Percentiles rank a stretch among this genome's conserved stretches.
phyloP scores from a whole-genome alignment of 1,140 invertebrate species.

The Drosophila saltans region DNA sequence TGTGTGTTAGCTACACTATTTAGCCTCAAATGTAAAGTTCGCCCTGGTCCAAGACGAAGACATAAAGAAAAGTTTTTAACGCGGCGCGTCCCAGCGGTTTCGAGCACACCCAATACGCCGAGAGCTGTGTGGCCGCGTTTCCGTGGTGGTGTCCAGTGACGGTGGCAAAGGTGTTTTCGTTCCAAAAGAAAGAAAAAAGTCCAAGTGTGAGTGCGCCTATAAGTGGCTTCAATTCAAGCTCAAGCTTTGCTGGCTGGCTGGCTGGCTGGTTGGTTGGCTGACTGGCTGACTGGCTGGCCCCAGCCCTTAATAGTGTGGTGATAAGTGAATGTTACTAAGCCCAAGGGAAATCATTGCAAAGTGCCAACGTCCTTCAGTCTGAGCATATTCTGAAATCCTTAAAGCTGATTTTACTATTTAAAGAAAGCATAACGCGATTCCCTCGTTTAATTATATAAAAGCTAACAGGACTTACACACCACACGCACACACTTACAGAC shows the following conservation, averaged over 20 bases:
- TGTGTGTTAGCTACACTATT: conserved; percentile 26
- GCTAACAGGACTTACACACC: conserved; percentile 37
- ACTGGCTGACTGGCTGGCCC: background rate
- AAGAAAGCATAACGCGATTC: conserved; percentile 46
- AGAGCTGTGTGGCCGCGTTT: conserved; percentile 20
- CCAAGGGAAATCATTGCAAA: conserved; percentile 78
- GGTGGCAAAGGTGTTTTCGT: conserved; percentile 14
- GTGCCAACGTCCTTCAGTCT: conserved; percentile 48
- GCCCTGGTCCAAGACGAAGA: conserved; percentile 23
- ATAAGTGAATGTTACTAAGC: conserved; percentile 66
- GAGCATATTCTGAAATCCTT: conserved; percentile 49
- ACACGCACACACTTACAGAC: conserved; percentile 19
- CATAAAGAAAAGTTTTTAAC: conserved; percentile 2
- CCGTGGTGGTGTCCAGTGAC: conserved; percentile 25
- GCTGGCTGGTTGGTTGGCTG: too few species aligned
- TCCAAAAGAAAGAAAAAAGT: background rate
- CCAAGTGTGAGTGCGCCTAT: conserved; percentile 53
- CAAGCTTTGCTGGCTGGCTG: background rate
- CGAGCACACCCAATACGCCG: background rate
- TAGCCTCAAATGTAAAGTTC: conserved; percentile 3
- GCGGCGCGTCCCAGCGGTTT: conserved; percentile 8
- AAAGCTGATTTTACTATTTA: conserved; percentile 56
- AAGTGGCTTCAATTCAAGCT: conserved; percentile 46
- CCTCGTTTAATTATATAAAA: conserved; percentile 61
- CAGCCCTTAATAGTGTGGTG: conserved; percentile 52